A percentile compares a stretch with the other conserved stretches of the same genome.
phyloP scores from a whole-genome alignment of 2,797 vertebrate species.

The Phrynocephalus guinanensis region DNA sequence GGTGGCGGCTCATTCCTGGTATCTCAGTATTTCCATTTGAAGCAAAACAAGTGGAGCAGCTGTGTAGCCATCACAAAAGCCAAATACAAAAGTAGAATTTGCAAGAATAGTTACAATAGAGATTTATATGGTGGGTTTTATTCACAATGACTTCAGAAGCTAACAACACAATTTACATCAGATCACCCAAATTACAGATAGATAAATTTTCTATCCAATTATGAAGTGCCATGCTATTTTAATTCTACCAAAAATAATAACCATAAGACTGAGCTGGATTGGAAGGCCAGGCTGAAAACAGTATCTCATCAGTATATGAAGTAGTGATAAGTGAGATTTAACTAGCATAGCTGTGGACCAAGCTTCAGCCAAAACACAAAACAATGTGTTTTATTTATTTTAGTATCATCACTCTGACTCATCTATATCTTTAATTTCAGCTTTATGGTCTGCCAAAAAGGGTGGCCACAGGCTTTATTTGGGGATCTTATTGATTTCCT shows the following conservation, averaged over 20 bases:
- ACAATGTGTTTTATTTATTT: not conserved
- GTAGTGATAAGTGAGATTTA: not conserved
- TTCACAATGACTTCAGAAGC: conserved; percentile 31
- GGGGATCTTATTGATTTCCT: too few relatives aligned
- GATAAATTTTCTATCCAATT: conserved; percentile 2
- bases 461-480: not conserved
- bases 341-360: not conserved
- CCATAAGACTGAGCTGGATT: not conserved
- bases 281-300: not conserved
- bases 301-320: not conserved
- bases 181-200: conserved; percentile 35
- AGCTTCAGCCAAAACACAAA: not conserved
- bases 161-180: not conserved
- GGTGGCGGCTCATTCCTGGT: too few relatives aligned
- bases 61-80: too few relatives aligned
- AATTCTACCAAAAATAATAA: not conserved
- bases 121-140: conserved; percentile 2
- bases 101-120: conserved; percentile 22
- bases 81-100: not conserved
- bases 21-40: too few relatives aligned
- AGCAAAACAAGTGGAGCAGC: too few relatives aligned
- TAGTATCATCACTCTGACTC: too few relatives aligned
- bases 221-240: conserved; percentile 1
- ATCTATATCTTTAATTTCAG: not conserved
- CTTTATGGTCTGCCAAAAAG: not conserved